These are phyloP conservation scores for Panulirus ornatus DNA, from an alignment of 1,140 invertebrate species.

Conservation along the genomic window DNA sequence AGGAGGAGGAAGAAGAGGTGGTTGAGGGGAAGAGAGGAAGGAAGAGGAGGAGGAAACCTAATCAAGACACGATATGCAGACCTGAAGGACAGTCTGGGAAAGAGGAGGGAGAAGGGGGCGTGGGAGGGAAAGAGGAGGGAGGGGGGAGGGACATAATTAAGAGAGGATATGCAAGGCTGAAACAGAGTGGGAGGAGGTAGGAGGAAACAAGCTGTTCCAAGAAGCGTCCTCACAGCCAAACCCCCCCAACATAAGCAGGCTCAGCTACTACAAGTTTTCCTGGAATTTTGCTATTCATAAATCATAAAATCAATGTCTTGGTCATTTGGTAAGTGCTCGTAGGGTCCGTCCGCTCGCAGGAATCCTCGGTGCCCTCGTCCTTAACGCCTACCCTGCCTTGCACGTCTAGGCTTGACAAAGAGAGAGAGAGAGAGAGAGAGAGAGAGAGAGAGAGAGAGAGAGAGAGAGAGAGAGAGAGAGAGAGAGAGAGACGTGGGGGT, in stretches of 20 bases:
- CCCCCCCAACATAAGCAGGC: slow-evolving; percentile 49
- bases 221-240: slow-evolving; percentile 24
- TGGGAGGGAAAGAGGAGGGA: not conserved
- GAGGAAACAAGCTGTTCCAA: slow-evolving; percentile 9
- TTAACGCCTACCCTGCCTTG: slow-evolving; percentile 21
- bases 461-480: not conserved
- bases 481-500: not conserved
- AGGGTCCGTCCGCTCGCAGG: slow-evolving; percentile 19
- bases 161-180: not conserved
- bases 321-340: slow-evolving; percentile 21
- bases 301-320: slow-evolving; percentile 57
- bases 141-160: not conserved
- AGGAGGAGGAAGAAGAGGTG: not conserved
- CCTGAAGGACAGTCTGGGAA: not conserved
- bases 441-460: not conserved
- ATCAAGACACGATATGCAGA: not conserved
- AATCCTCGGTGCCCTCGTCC: slow-evolving; percentile 15
- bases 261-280: slow-evolving; percentile 54
- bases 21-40: not conserved
- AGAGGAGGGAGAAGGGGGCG: not conserved
- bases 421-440: not conserved
- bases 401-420: slow-evolving; percentile 15
- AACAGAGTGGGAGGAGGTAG: not conserved
- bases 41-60: not conserved
- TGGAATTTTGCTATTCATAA: slow-evolving; percentile 57